These are phyloP conservation scores for Melinaea menophilus DNA, from an alignment of 2,888 invertebrate genomes.

Conservation along the genomic window DNA sequence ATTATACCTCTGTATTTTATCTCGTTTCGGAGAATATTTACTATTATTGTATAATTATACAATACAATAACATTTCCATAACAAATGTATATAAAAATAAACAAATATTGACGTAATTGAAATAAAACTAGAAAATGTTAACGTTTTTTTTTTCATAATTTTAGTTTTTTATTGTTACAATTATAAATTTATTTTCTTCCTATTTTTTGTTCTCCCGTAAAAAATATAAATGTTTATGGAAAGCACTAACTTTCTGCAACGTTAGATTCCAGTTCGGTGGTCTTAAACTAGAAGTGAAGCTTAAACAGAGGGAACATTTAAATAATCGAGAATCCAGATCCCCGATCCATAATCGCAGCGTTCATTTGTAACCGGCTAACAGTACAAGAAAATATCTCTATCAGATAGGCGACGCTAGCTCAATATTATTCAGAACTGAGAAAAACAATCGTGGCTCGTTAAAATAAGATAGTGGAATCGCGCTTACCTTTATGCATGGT, in stretches of 20 bases:
- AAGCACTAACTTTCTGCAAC: no score
- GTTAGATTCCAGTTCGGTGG: background rate
- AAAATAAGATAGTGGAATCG: constrained; percentile 67
- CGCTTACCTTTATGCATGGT: constrained; percentile 57
- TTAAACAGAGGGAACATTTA: constrained; percentile 67
- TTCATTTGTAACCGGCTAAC: constrained; percentile 74
- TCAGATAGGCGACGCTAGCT: constrained; percentile 71
- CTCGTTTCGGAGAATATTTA: background rate
- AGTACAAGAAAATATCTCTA: constrained; percentile 74
- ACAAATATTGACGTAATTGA: no score
- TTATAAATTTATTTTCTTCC: no score
- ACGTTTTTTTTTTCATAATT: no score
- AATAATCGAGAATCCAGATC: constrained; percentile 74
- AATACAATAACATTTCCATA: background rate
- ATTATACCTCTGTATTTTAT: background rate
- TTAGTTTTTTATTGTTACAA: no score
- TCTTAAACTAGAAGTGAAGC: constrained; percentile 19
- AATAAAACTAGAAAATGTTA: no score
- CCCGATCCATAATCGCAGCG: constrained; percentile 72
- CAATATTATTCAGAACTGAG: constrained; percentile 77
- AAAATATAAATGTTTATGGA: no score
- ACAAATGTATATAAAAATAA: no score
- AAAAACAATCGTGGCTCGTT: constrained; percentile 77
- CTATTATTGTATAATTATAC: background rate
- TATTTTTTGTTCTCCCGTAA: no score